Percentiles rank a stretch among this genome's conserved stretches.
These are phyloP conservation scores for Lichenostomus cassidix DNA, from an alignment of 2,113 vertebrate species.

Conservation along the genomic window DNA sequence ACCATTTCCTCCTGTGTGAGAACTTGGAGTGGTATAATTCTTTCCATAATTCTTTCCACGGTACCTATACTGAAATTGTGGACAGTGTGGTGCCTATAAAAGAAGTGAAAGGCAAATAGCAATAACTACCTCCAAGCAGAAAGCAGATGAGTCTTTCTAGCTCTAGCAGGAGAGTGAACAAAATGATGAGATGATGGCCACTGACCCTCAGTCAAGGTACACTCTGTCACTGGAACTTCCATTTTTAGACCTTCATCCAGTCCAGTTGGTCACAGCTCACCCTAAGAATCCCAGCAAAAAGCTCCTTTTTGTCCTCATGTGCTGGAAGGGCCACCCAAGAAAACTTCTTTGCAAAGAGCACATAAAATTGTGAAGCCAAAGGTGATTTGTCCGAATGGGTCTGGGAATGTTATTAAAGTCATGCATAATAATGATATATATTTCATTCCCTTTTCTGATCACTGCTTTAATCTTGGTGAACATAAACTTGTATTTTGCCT, in stretches of 20 bases:
- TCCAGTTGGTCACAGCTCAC: accelerated
- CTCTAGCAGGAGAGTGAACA: not conserved
- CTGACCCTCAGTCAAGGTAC: not conserved
- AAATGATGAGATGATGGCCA: not conserved
- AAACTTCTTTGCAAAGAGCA: not conserved
- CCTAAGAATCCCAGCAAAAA: not conserved
- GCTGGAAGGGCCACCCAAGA: not conserved
- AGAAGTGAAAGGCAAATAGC: not conserved
- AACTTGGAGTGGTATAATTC: not conserved
- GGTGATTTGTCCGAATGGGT: not conserved
- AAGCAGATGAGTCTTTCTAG: not conserved
- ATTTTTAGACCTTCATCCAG: not conserved
- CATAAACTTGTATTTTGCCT: not conserved
- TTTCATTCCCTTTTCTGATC: not conserved
- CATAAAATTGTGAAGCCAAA: not conserved
- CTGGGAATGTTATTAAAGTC: not conserved
- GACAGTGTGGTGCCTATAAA: not conserved
- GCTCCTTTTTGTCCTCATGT: not conserved
- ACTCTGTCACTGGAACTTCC: not conserved
- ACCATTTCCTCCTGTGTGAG: slow-evolving; percentile 34
- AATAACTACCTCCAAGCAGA: not conserved
- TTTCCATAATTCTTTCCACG: not conserved
- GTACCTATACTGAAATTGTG: not conserved
- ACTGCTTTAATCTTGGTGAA: not conserved
- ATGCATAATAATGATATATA: not conserved